Conservation (phyloP, 2,888 invertebrate genomes). For the Buathra laborator region DNA sequence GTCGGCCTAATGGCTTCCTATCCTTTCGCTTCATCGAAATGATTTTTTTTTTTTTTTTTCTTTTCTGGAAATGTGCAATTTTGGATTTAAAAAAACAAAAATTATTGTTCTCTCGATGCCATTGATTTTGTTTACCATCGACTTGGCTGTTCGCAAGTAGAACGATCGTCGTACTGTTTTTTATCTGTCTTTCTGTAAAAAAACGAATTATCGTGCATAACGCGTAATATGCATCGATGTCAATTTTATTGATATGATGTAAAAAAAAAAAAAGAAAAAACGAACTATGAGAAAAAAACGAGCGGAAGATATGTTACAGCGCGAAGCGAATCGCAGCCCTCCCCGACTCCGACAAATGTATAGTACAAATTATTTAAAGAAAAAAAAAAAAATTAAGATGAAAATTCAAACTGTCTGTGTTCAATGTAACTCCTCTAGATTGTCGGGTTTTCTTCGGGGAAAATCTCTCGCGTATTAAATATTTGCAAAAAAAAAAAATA, state of each 20-base stretch:
- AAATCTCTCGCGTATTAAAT: not conserved
- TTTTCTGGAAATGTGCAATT: slow-evolving; percentile 60
- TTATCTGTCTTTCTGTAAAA: slow-evolving; percentile 40
- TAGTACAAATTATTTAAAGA: slow-evolving; percentile 66
- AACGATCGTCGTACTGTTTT: slow-evolving; percentile 32
- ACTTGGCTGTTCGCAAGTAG: slow-evolving; percentile 53
- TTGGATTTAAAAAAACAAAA: slow-evolving; percentile 1
- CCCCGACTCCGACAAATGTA: slow-evolving; percentile 68
- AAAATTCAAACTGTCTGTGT: slow-evolving; percentile 71
- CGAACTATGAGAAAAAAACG: not conserved
- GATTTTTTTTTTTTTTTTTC: not conserved
- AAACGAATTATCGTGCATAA: slow-evolving; percentile 36
- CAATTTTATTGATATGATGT: slow-evolving; percentile 36
- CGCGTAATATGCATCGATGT: slow-evolving; percentile 43
- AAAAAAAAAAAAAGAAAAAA: slow-evolving; percentile 18
- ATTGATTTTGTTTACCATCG: slow-evolving; percentile 14
- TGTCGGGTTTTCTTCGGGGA: slow-evolving; percentile 30
- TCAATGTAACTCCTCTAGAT: slow-evolving; percentile 64
- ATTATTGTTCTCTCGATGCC: slow-evolving; percentile 3
- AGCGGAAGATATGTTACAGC: slow-evolving; percentile 43
- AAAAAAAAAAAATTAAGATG: slow-evolving; percentile 18
- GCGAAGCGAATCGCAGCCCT: slow-evolving; percentile 57
- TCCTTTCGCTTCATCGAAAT: slow-evolving; percentile 12
- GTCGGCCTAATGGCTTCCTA: slow-evolving; percentile 19
- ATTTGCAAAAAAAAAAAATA: slow-evolving; percentile 13